Evolutionary conservation across 1,140 invertebrate genomes (phyloP), one percentile per base, ranked within the genome.

Genomic region (Melipona quadrifasciata): DNA sequence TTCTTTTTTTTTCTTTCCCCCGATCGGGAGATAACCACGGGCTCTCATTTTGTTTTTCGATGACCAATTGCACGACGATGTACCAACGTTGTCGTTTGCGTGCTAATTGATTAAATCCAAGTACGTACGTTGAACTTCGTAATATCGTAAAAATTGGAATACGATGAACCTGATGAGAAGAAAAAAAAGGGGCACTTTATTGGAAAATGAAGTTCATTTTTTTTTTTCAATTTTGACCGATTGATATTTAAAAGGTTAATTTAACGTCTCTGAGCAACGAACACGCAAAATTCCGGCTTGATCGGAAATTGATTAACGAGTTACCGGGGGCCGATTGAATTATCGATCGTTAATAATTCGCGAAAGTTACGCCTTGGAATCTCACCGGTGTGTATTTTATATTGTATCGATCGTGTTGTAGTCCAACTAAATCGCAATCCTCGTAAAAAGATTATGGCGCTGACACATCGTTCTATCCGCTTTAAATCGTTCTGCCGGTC

Each of bases 401-500:
- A 39, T 39, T 8, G 12, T 31, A 24, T 27, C 21, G 21, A 47
- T 67, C 31, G 80, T 39, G 6, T 55, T 55, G 19, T n/a, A 82
- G n/a, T 55, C 24, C 27, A 17, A 27, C 21, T 4, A 34, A 58
- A 76, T 68, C 27, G 10, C 17, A 19, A n/a, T 2, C 17, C 61
- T 34, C 34, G 57, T 70, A 53, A 53, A 77, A 53, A 58, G 21
- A 19, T 77, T 51, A 31, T 16, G 12, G 16, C 16, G 74, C 39
- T 47, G 39, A 47, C 39, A 78, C 39, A 21, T 77, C 53, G 64
- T 19, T 70, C 86, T 31, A 88, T 88, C 86, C 34, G 34, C 86
- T 88, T 88, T 88, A 88, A 88, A 82, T 31, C 34, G 64, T 57
- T 82, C 24, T 73, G 34, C 57, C 39, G 53, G 17, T 57, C 12